These are phyloP conservation scores for Probosciger aterrimus DNA, from an alignment of 2,113 vertebrate species.

Conservation along the genomic window DNA sequence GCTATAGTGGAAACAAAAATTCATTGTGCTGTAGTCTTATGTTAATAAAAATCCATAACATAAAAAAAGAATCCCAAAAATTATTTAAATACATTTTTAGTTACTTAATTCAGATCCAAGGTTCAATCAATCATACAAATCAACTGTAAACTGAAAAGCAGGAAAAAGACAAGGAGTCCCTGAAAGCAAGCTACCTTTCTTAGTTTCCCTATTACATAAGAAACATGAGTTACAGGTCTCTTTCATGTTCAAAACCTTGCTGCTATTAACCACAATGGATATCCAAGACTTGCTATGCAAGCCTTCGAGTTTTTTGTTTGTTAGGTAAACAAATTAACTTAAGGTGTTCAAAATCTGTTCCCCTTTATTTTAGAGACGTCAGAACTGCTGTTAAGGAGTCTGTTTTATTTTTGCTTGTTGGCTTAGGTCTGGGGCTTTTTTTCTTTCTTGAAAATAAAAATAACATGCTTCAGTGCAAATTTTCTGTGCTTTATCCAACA, in stretches of 20 bases:
- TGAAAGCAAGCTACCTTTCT: background rate
- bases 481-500: background rate
- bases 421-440: rapidly evolving
- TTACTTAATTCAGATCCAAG: background rate
- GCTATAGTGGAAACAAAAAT: slow-evolving; percentile 12
- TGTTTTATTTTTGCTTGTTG: background rate
- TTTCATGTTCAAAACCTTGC: background rate
- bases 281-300: background rate
- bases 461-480: background rate
- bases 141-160: background rate
- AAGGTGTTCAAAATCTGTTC: background rate
- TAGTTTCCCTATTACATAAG: background rate
- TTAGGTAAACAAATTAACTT: background rate
- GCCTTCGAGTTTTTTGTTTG: background rate
- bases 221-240: background rate
- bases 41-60: background rate
- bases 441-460: background rate
- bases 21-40: background rate
- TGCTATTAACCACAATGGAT: background rate
- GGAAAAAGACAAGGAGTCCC: background rate
- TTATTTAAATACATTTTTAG: background rate
- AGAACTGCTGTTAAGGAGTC: background rate
- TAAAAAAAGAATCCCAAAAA: background rate
- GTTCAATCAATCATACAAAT: background rate
- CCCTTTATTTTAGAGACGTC: background rate